Evolutionary conservation across 2,797 vertebrate genomes (phyloP).

Genomic region (Aythya fuligula): DNA sequence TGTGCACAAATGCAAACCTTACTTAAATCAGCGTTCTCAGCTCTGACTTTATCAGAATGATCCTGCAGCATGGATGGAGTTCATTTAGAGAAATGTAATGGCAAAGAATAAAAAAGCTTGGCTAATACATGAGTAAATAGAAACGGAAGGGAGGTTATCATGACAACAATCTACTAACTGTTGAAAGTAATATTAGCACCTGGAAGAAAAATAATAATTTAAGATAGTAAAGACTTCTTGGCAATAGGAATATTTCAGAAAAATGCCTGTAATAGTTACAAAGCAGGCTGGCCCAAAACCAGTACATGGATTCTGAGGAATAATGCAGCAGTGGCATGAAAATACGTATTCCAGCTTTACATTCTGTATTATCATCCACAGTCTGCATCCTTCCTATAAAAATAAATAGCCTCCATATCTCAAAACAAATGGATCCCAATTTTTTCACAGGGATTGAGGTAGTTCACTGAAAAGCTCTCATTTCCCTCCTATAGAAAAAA

Average conservation of each 20-base stretch:
- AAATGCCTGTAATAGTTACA: constrained; percentile 20
- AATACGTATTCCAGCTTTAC: constrained; percentile 42
- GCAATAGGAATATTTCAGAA: not conserved
- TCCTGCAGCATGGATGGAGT: not conserved
- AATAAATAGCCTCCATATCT: constrained; percentile 62
- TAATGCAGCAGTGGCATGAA: constrained; percentile 20
- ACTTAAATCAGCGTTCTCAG: not conserved
- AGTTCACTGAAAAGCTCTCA: constrained; percentile 58
- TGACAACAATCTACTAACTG: not conserved
- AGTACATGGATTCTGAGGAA: constrained; percentile 15
- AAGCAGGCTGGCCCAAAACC: constrained; percentile 16
- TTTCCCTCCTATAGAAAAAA: constrained; percentile 62
- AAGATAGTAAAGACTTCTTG: not conserved
- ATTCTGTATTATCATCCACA: constrained; percentile 50
- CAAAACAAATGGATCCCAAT: constrained; percentile 63
- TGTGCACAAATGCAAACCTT: not conserved
- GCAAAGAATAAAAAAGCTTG: not conserved
- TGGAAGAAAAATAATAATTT: not conserved
- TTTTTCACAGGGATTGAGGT: constrained; percentile 63
- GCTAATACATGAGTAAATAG: not conserved
- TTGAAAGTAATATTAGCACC: not conserved
- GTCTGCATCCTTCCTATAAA: constrained; percentile 49
- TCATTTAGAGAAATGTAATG: not conserved
- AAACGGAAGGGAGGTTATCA: not conserved
- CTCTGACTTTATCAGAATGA: not conserved